These are phyloP conservation scores for Botia kubotai DNA, from an alignment of 2,797 vertebrate species.

Conservation along the genomic window DNA sequence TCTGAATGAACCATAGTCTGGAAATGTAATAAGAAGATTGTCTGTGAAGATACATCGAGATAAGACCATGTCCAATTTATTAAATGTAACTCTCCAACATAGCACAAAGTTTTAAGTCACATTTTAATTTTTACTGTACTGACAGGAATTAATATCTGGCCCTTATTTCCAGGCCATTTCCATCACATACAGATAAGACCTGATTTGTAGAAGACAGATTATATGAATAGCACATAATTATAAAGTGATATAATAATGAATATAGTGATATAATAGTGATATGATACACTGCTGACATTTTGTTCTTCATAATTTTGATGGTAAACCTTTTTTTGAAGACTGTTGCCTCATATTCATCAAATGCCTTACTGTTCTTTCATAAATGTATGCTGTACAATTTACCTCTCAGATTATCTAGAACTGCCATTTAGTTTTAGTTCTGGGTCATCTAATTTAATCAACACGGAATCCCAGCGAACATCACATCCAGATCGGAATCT, in stretches of 20 bases:
- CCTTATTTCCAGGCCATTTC: slow-evolving; percentile 5
- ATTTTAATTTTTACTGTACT: neutral
- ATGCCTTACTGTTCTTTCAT: neutral
- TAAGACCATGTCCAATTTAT: slow-evolving; percentile 10
- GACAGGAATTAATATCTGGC: neutral
- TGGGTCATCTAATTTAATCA: slow-evolving; percentile 52
- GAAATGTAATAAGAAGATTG: slow-evolving; percentile 15
- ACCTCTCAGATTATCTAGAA: neutral
- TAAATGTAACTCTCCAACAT: slow-evolving; percentile 18
- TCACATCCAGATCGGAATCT: neutral
- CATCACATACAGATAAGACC: neutral
- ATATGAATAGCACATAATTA: neutral
- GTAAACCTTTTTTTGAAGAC: neutral
- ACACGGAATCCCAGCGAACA: neutral
- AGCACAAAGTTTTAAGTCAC: neutral
- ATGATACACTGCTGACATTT: neutral
- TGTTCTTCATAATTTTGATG: neutral
- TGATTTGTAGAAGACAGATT: neutral
- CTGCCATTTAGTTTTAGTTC: neutral
- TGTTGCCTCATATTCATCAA: neutral
- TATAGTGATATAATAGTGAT: too few relatives aligned
- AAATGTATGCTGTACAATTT: neutral
- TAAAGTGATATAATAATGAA: neutral
- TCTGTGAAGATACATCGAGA: slow-evolving; percentile 3
- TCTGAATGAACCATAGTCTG: neutral